Evolutionary conservation across 1,140 invertebrate species (phyloP), one percentile per base, ranked within the genome.

Genomic region (Leptinotarsa undecemlineata): DNA sequence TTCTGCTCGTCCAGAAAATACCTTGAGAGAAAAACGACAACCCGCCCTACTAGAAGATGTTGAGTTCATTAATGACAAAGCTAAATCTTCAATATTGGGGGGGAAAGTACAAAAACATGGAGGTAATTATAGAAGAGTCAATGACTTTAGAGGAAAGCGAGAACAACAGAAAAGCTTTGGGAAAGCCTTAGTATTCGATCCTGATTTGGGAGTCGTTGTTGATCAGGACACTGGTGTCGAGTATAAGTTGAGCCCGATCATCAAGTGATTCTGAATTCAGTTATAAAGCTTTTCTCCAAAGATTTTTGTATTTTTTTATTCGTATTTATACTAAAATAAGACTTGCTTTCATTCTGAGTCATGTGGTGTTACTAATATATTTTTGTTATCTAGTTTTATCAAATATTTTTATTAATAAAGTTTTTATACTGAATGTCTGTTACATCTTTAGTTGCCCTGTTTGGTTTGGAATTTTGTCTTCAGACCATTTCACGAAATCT

Each of bases 41-140:
- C 80, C 75, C 5, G 74, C 75, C 60, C 68, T 74, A 19, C 70
- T 74, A 14, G 60, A 67, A 33, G 82, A 83, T 63, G 82, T 82
- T 11, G 82, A 83, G 70, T 83, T 82, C 68, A 81, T 83, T 17
- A 81, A 77, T 60, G 79, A 79, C 42, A 72, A 76, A 13, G 81
- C 81, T 8, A 74, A 73, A 57, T 78, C 76, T 42, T 71, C 76
- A 61, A 72, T 79, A 4, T 48, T 80, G 19, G 74, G 77, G 64
- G 78, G 76, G 14, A 73, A 70, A n/a, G 67, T 71, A 1, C 75
- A 76, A 19, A 81, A 80, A 73, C 82, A 83, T 62, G 82, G 82
- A 13, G 82, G 82, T 11, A 83, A 83, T 75, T 83, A 83, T 57
- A 79, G 72, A 71, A 76, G 70, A 21, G 76, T 76, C 20, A 68